phyloP scores from a whole-genome alignment of 2,113 vertebrate genomes.

The Pantherophis guttatus region DNA sequence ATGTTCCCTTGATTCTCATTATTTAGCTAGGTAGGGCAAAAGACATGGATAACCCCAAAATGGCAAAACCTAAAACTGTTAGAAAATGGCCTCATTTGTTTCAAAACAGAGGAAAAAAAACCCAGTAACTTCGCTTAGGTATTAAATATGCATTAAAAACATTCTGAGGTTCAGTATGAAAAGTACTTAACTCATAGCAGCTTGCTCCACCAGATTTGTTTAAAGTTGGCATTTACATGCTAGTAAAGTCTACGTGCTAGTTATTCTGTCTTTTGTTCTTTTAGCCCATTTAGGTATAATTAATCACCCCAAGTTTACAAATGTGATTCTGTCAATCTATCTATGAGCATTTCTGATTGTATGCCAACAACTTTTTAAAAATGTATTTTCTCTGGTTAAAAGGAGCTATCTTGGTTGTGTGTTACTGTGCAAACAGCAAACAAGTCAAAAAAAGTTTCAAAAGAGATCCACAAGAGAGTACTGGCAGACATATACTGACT shows the following conservation, averaged over 20 bases:
- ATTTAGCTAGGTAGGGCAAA: neutral
- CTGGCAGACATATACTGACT: constrained; percentile 48
- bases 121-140: constrained; percentile 47
- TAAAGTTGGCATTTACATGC: neutral
- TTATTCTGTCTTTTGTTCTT: constrained; percentile 37
- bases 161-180: constrained; percentile 41
- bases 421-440: constrained; percentile 76
- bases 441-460: constrained; percentile 49
- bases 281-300: constrained; percentile 53
- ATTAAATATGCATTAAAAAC: constrained; percentile 15
- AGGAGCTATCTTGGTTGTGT: constrained; percentile 61
- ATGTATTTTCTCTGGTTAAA: constrained; percentile 58
- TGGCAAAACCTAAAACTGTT: neutral
- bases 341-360: constrained; percentile 45
- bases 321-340: constrained; percentile 51
- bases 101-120: neutral
- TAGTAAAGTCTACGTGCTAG: neutral
- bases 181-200: constrained; percentile 6
- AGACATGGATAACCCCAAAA: neutral
- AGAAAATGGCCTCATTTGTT: constrained; percentile 7
- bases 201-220: neutral
- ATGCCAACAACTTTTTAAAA: constrained; percentile 51
- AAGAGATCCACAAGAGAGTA: constrained; percentile 33
- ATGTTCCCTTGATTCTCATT: neutral
- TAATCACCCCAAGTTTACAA: constrained; percentile 48